Percentiles rank a stretch among this genome's conserved stretches.
Conservation (phyloP, 2,888 invertebrate genomes). For the Acanthosepion esculentum region DNA sequence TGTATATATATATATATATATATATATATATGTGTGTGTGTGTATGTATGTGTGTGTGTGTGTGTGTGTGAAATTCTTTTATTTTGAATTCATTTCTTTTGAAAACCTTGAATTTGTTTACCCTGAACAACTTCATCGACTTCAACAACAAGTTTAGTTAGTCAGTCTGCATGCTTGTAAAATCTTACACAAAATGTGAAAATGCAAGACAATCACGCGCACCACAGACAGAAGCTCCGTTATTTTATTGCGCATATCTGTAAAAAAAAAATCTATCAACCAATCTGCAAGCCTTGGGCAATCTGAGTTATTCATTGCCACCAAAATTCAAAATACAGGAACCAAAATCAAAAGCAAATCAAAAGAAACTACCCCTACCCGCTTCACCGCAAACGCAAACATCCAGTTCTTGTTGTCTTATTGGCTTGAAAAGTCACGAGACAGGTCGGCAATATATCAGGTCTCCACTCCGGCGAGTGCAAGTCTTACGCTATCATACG, state of each 20-base stretch:
- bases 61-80: no score
- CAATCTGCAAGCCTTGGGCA: background rate
- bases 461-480: background rate
- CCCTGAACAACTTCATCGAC: no score
- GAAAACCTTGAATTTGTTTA: no score
- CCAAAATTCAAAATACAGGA: background rate
- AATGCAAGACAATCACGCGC: no score
- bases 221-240: no score
- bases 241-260: background rate
- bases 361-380: background rate
- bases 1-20: no score
- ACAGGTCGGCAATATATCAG: constrained; percentile 15
- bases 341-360: background rate
- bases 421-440: background rate
- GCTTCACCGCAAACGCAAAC: background rate
- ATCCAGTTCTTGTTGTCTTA: background rate
- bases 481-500: background rate
- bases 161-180: no score
- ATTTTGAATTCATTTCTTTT: no score
- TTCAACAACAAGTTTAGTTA: no score
- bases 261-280: background rate
- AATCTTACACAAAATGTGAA: no score
- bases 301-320: background rate
- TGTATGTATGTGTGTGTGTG: no score
- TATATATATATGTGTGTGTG: no score